A percentile compares a stretch with the other conserved stretches of the same genome.
Evolutionary conservation across 2,888 invertebrate species (phyloP).

Genomic region (Zonitis immaculata): DNA sequence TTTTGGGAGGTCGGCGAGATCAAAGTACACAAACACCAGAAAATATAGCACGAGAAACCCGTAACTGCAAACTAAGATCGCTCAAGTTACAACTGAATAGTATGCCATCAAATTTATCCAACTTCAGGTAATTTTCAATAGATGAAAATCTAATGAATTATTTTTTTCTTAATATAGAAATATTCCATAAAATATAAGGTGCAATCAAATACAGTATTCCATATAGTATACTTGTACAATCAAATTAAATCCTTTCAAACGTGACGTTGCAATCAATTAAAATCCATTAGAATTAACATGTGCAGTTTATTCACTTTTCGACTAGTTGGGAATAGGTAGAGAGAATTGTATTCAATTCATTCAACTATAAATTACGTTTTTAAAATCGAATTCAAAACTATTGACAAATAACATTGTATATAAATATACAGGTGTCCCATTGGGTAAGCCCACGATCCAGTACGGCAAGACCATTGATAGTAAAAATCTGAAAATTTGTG

Average conservation of each 20-base stretch:
- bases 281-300: constrained; percentile 3
- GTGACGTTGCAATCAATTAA: constrained; percentile 23
- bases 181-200: too few species aligned
- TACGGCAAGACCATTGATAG: too few species aligned
- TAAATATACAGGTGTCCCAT: too few species aligned
- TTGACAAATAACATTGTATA: too few species aligned
- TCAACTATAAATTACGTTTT: background rate
- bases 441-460: too few species aligned
- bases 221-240: background rate
- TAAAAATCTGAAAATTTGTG: too few species aligned
- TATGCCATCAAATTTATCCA: constrained; percentile 56
- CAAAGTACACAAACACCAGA: constrained; percentile 69
- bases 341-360: background rate
- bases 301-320: background rate
- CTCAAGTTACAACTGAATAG: constrained; percentile 60
- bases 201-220: too few species aligned
- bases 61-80: constrained; percentile 56
- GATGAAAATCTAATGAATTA: too few species aligned
- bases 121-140: constrained; percentile 51
- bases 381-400: too few species aligned
- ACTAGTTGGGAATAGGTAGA: background rate
- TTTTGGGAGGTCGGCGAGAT: constrained; percentile 52
- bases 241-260: constrained; percentile 3
- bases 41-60: constrained; percentile 65
- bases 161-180: too few species aligned